These are phyloP conservation scores for Panthera tigris DNA, from an alignment of 2,113 vertebrate species.

Conservation along the genomic window DNA sequence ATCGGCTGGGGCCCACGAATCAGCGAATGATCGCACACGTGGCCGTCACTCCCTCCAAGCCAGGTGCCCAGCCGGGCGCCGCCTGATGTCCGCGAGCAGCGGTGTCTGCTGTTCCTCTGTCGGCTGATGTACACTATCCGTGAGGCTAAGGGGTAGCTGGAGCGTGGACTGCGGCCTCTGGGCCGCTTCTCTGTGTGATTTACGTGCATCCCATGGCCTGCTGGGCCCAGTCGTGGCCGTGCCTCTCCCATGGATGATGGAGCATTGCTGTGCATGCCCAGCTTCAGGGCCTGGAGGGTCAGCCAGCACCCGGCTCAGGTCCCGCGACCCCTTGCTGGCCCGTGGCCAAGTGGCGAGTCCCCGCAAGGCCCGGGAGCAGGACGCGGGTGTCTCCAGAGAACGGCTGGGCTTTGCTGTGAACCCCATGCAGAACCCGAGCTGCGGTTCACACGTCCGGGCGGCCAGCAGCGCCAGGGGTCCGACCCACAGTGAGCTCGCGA, in stretches of 20 bases:
- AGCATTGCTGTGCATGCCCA: no score
- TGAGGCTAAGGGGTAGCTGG: background rate
- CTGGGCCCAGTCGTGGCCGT: background rate
- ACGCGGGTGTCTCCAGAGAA: background rate
- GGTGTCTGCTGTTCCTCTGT: background rate
- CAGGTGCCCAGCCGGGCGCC: background rate
- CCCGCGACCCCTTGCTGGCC: no score
- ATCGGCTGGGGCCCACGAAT: accelerated
- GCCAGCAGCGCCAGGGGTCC: no score
- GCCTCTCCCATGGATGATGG: background rate
- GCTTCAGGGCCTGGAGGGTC: background rate
- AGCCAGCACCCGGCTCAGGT: background rate
- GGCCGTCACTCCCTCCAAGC: background rate
- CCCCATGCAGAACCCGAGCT: background rate
- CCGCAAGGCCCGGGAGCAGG: background rate
- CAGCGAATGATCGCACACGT: background rate
- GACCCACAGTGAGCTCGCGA: accelerated
- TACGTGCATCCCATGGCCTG: background rate
- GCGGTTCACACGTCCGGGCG: background rate
- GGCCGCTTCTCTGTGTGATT: background rate
- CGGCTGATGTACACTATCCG: no score
- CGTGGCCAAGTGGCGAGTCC: background rate
- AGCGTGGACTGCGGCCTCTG: background rate
- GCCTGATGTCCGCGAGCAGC: no score
- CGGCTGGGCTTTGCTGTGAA: background rate